Percentiles rank a stretch among this genome's conserved stretches.
Evolutionary conservation across 1,140 invertebrate genomes (phyloP).

Genomic region (Zaprionus tsacasi): DNA sequence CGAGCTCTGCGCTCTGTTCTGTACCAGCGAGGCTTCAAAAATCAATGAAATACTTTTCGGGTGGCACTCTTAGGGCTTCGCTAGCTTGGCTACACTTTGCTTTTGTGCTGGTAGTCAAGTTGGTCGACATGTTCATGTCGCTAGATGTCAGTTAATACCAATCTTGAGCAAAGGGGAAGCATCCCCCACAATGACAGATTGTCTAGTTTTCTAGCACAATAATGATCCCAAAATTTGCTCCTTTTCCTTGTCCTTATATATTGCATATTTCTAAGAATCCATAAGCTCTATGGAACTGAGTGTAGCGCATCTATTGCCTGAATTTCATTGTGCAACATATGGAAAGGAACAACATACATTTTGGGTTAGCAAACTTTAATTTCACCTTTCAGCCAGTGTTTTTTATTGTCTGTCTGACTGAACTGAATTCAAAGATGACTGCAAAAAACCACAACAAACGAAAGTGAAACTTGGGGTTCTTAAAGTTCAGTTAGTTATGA

Average conservation of each 20-base stretch:
- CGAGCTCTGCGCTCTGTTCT: constrained; percentile 33
- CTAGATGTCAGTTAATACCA: constrained; percentile 49
- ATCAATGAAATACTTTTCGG: constrained; percentile 83
- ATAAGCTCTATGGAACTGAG: background rate
- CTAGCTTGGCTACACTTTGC: constrained; percentile 75
- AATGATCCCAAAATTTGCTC: background rate
- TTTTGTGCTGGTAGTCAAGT: constrained; percentile 66
- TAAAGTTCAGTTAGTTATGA: background rate
- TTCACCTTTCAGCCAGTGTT: constrained; percentile 1
- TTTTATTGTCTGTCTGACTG: background rate
- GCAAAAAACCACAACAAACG: background rate
- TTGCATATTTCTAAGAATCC: background rate
- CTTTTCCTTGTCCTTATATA: background rate
- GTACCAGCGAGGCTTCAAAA: constrained; percentile 74
- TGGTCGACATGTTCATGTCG: constrained; percentile 67
- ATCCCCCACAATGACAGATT: constrained; percentile 8
- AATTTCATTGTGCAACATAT: constrained; percentile 11
- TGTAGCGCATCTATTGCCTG: constrained; percentile 21
- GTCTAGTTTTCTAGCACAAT: constrained; percentile 10
- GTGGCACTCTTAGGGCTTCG: constrained; percentile 76
- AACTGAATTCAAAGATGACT: background rate
- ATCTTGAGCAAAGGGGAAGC: constrained; percentile 1
- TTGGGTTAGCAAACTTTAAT: constrained; percentile 1
- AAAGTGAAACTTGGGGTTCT: background rate
- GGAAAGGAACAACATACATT: background rate